Base-by-base conservation (phyloP, 2,797 vertebrate genomes). In the Propithecus perrieri region DNA sequence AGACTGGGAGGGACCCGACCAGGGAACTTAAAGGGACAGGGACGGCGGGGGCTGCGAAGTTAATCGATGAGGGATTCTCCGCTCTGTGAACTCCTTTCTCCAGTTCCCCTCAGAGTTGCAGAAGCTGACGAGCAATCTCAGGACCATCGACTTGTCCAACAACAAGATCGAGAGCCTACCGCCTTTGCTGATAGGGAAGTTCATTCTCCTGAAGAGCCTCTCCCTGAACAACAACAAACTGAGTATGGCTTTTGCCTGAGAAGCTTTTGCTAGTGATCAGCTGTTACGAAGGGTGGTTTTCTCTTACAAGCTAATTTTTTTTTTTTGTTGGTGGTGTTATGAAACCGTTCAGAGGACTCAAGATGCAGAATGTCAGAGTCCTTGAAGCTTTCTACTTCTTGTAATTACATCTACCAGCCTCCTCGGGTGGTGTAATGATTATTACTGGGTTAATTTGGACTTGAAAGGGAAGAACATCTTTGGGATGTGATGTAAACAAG, bases 101-200 rank as follows among this genome's bases (percentile, higher is more conserved):
- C 96, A 99, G 99, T 99, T 99, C 98, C 99, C 99, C 5, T 99
- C 99, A 98, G 99, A 99, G 95, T 99, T 99, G 87, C 99, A 99
- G 98, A 99, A 99, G 96, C 98, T 99, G 86, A 98, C 99, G 1
- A 98, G 98, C 57, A 99, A 99, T 98, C 99, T 99, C 79, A 99
- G 99, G 96, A 99, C 99, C 0, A 99, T 99, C 76, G 99, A 99
- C 89, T 98, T 99, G 97, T 99, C 99, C 0, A 99, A 98, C 95
- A 99, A 99, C 98, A 99, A 99, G 98, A 99, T 99, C 43, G 99
- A 99, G 93, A 96, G 98, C n/a, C 98, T 99, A 72, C 99, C 99
- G 18, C 98, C 98, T 3, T 26, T 72, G 91, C 95, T 99, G 65
- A 97, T 99, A n/a, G 99, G 99, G 75, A 99, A 99, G 98, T 99